Conservation (phyloP, 2,797 vertebrate species). For the Neoniphon sammara region DNA sequence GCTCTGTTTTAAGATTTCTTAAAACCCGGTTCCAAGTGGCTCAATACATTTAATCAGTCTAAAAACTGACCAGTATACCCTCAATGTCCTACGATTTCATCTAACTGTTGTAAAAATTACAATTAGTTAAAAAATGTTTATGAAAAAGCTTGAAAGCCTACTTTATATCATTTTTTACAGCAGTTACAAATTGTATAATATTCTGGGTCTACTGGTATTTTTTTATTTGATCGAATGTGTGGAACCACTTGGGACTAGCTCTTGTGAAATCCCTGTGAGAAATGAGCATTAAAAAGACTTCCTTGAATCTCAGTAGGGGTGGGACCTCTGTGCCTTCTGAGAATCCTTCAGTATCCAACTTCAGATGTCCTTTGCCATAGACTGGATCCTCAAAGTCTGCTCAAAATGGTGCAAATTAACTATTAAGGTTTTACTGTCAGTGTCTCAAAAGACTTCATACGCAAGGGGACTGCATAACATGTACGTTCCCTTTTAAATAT, state of each 20-base stretch:
- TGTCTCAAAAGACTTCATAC: conserved; percentile 6
- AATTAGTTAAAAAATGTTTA: conserved; percentile 1
- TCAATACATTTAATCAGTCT: conserved; percentile 41
- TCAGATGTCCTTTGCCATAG: conserved; percentile 34
- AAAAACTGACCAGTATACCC: conserved; percentile 42
- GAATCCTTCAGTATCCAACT: conserved; percentile 16
- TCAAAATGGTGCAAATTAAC: conserved; percentile 40
- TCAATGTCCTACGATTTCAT: conserved; percentile 68
- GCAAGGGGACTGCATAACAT: conserved; percentile 11
- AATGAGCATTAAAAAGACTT: conserved; percentile 21
- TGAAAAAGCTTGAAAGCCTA: neutral
- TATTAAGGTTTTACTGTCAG: conserved; percentile 18
- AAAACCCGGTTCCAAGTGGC: conserved; percentile 39
- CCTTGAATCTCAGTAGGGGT: conserved; percentile 5
- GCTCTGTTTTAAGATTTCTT: conserved; percentile 16
- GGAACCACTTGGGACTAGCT: conserved; percentile 45
- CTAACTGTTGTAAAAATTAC: conserved; percentile 58
- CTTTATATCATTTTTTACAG: no score
- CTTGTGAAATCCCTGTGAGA: conserved; percentile 30
- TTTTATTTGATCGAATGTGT: conserved; percentile 30
- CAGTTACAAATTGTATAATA: neutral
- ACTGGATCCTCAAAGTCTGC: conserved; percentile 27
- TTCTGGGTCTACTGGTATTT: conserved; percentile 37
- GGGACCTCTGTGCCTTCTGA: neutral
- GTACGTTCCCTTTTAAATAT: neutral